Percentiles rank a stretch among this genome's conserved stretches.
phyloP scores from a whole-genome alignment of 1,140 invertebrate species.

The Chrysopa pallens region DNA sequence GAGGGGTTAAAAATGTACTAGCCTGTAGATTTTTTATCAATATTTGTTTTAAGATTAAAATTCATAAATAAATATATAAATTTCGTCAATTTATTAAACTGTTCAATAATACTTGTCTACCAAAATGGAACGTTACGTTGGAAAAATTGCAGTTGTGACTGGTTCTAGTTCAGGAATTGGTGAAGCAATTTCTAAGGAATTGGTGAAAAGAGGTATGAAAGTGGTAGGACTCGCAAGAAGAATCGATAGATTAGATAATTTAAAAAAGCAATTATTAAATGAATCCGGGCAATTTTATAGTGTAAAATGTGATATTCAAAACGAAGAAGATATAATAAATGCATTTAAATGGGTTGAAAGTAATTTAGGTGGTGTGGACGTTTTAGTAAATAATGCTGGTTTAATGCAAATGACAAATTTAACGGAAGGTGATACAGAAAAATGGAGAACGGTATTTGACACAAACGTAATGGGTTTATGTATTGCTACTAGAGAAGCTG shows the following conservation, averaged over 20 bases:
- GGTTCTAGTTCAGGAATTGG: no score
- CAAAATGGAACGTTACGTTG: no score
- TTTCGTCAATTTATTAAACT: no score
- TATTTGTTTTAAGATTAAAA: no score
- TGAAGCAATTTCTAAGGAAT: no score
- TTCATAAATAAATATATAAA: no score
- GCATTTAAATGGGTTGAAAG: constrained; percentile 42
- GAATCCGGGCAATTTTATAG: constrained; percentile 24
- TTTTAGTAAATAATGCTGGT: constrained; percentile 60
- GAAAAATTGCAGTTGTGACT: no score
- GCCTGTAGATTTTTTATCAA: no score
- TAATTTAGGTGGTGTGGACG: constrained; percentile 39
- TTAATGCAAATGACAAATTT: constrained; percentile 7
- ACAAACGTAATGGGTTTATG: constrained; percentile 33
- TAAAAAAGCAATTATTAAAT: constrained; percentile 7
- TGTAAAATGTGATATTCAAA: constrained; percentile 40
- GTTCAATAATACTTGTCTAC: no score
- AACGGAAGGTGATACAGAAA: constrained; percentile 11
- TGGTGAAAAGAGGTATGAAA: background rate
- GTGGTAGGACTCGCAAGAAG: constrained; percentile 52
- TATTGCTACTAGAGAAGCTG: constrained; percentile 29
- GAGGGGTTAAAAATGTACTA: no score
- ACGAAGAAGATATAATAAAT: constrained; percentile 38
- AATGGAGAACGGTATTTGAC: constrained; percentile 23
- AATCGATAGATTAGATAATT: constrained; percentile 30